Conservation (phyloP, 2,888 invertebrate species). For the Myopa testacea region DNA sequence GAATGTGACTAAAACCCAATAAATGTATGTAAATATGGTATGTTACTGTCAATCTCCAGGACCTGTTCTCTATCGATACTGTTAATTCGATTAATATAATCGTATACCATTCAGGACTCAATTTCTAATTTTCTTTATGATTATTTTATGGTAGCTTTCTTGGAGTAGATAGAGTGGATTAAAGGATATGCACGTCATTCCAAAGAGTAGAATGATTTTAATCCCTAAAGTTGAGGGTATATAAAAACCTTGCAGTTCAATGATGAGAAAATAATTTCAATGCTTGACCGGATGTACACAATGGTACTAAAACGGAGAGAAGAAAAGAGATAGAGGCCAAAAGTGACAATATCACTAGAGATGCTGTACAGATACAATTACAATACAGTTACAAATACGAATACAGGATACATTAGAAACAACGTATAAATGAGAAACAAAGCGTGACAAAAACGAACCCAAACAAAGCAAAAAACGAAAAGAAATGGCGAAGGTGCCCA, state of each 20-base stretch:
- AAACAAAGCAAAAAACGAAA: constrained; percentile 39
- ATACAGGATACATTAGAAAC: constrained; percentile 6
- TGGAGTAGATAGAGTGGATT: too few species aligned
- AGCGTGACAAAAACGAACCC: constrained; percentile 42
- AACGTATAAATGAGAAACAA: constrained; percentile 7
- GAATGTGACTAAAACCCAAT: too few species aligned
- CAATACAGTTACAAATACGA: background rate
- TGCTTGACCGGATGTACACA: constrained; percentile 11
- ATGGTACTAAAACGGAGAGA: background rate
- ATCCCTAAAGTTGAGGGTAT: background rate
- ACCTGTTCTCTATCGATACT: too few species aligned
- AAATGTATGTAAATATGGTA: too few species aligned
- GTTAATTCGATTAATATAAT: too few species aligned
- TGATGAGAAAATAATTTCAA: background rate
- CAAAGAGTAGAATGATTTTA: too few species aligned
- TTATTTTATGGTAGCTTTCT: too few species aligned
- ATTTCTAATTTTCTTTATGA: too few species aligned
- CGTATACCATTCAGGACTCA: too few species aligned
- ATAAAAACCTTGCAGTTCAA: background rate
- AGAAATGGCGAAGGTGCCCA: background rate
- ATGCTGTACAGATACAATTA: too few species aligned
- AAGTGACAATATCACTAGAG: background rate
- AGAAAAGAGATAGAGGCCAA: background rate
- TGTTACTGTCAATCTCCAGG: too few species aligned
- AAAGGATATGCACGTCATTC: too few species aligned